Evolutionary conservation across 1,140 invertebrate species (phyloP), one percentile per base, ranked within the genome.

Genomic region (Drosophila teissieri): DNA sequence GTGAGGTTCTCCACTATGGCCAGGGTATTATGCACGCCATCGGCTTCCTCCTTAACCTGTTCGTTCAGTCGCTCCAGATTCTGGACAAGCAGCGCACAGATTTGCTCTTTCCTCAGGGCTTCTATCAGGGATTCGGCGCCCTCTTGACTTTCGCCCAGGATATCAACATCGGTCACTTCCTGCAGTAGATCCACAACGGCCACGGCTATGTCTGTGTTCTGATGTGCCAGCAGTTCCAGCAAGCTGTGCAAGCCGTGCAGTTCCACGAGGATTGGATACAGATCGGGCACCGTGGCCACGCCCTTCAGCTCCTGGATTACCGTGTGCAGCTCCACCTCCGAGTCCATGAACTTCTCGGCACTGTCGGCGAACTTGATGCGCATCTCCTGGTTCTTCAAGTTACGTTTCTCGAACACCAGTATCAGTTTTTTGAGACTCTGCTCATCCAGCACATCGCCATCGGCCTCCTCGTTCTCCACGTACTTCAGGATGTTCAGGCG

Each of bases 331-430:
- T 99, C 98, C 11, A 99, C 93, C 94, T 99, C 99, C 53, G 98
- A 99, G 80, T 99, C 98, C 98, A 99, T 99, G 93, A 99, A 99
- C 92, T 98, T 99, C 91, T 99, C 97, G 42, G 99, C 98, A 80
- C 97, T 95, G 92, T 99, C 98, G 3, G 98, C 97, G 93, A 98
- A 99, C 93, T 99, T 99, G 1, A 99, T 99, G 80, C 99, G 94
- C 96, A 99, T 98, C 93, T 99, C 98, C 92, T 99, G 96, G 92
- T 99, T 99, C 92, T 96, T 98, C 0, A 98, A 93, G 44, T 96
- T 96, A 91, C 96, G 95, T 90, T 99, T 99, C 91, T 99, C 99
- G 94, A 99, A 98, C 48, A 96, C 94, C 14, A 98, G 93, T 37
- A 99, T 94, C 89, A 99, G 95, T 91, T 96, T 96, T 89, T 99